phyloP scores from a whole-genome alignment of 2,888 invertebrate genomes.

The Pachydiplax longipennis region DNA sequence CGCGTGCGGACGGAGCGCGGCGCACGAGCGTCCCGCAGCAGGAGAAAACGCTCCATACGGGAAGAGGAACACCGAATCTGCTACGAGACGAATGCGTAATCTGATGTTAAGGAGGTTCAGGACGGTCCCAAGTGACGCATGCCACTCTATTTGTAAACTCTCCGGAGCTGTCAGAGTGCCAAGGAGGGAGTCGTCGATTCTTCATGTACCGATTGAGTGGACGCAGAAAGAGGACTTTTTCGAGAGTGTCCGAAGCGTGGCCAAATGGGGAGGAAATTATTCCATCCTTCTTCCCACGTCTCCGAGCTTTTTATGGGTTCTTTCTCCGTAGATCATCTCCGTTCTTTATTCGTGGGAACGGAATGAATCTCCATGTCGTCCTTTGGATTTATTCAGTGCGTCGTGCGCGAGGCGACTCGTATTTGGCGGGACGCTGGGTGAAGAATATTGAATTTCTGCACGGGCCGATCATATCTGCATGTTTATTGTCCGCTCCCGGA shows the following conservation, averaged over 20 bases:
- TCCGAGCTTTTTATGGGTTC: neutral
- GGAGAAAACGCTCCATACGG: neutral
- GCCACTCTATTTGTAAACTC: neutral
- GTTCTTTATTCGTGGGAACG: neutral
- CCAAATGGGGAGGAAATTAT: constrained; percentile 29
- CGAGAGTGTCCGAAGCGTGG: neutral
- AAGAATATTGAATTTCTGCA: neutral
- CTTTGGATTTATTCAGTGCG: neutral
- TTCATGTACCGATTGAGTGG: neutral
- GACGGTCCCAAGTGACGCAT: neutral
- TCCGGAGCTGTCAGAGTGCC: neutral
- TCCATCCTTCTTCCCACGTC: neutral
- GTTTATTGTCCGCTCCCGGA: neutral
- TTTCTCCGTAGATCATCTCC: neutral
- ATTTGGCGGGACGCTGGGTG: neutral
- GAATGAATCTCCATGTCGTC: neutral
- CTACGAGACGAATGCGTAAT: neutral
- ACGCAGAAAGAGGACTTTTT: neutral
- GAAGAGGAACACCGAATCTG: neutral
- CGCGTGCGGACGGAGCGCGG: neutral
- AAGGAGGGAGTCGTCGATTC: neutral
- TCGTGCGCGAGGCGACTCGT: neutral
- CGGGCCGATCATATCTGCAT: neutral
- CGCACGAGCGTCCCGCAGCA: neutral
- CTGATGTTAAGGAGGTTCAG: neutral